A percentile compares a stretch with the other conserved stretches of the same genome.
These are phyloP conservation scores for Pelagia noctiluca DNA, from an alignment of 30 jellyfish, hydroid and myxozoan species.

Conservation along the genomic window DNA sequence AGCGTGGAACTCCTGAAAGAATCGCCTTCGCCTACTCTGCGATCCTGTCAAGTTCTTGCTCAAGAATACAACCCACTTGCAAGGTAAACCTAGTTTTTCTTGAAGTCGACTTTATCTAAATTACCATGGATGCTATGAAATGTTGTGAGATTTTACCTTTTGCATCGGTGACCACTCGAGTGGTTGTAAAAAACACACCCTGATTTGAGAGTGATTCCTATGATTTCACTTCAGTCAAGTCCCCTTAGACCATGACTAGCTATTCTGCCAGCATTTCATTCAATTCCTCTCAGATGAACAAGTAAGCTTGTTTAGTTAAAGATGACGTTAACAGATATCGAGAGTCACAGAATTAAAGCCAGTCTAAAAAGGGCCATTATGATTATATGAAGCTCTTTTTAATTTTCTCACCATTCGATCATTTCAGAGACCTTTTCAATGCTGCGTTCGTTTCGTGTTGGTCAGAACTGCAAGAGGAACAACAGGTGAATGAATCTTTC, in stretches of 20 bases:
- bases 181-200: too few species aligned
- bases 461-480: conserved; percentile 95
- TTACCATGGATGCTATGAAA: neutral
- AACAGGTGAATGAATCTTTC: conserved; percentile 56
- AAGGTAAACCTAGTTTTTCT: conserved; percentile 39
- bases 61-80: conserved; percentile 93
- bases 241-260: too few species aligned
- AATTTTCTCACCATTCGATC: neutral
- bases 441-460: conserved; percentile 98
- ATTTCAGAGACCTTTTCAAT: conserved; percentile 88
- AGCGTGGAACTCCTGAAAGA: conserved; percentile 88
- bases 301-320: too few species aligned
- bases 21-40: conserved; percentile 93
- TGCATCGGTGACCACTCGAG: too few species aligned
- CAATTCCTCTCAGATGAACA: too few species aligned
- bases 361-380: too few species aligned
- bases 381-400: conserved; percentile 25
- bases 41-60: conserved; percentile 93
- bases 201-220: too few species aligned
- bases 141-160: neutral
- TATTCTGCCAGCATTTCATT: too few species aligned
- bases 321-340: too few species aligned
- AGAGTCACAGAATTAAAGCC: too few species aligned
- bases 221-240: too few species aligned
- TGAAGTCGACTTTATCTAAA: neutral